phyloP scores from a whole-genome alignment of 1,140 invertebrate genomes.

The Microplitis demolitor region DNA sequence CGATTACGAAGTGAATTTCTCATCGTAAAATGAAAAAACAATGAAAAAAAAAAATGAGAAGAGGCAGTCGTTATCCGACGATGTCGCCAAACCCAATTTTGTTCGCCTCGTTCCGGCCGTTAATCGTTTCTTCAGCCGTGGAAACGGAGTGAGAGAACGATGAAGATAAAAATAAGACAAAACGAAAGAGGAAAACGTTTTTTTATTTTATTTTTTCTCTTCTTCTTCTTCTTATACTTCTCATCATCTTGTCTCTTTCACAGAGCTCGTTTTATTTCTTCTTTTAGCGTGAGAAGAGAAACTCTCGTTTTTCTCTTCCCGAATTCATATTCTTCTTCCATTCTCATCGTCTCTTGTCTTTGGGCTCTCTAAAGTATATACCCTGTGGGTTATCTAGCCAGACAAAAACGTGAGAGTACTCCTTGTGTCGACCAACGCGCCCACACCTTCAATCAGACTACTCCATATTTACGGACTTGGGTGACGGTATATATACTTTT shows the following conservation, averaged over 20 bases:
- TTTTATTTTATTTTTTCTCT: not conserved
- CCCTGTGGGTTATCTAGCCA: not conserved
- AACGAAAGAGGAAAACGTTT: not conserved
- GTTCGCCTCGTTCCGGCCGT: conserved; percentile 22
- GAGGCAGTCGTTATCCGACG: conserved; percentile 19
- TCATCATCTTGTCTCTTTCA: not conserved
- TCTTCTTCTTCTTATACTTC: conserved; percentile 12
- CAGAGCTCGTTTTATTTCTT: not conserved
- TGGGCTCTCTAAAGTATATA: not conserved
- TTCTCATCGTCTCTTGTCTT: not conserved
- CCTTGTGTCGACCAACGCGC: not conserved
- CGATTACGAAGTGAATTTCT: conserved; percentile 19
- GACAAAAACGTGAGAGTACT: not conserved
- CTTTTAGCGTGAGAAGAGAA: not conserved
- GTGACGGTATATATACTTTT: conserved; percentile 26
- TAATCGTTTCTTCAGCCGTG: conserved; percentile 26
- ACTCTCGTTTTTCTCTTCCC: not conserved
- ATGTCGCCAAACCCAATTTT: conserved; percentile 28
- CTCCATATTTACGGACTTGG: conserved; percentile 44
- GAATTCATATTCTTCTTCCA: conserved; percentile 5
- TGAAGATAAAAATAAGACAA: not conserved
- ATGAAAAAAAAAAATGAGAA: not conserved
- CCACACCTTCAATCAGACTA: conserved; percentile 43
- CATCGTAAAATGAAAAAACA: not conserved
- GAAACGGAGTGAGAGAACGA: not conserved